Evolutionary conservation across 2,113 vertebrate genomes (phyloP).

Genomic region (Papio anubis): DNA sequence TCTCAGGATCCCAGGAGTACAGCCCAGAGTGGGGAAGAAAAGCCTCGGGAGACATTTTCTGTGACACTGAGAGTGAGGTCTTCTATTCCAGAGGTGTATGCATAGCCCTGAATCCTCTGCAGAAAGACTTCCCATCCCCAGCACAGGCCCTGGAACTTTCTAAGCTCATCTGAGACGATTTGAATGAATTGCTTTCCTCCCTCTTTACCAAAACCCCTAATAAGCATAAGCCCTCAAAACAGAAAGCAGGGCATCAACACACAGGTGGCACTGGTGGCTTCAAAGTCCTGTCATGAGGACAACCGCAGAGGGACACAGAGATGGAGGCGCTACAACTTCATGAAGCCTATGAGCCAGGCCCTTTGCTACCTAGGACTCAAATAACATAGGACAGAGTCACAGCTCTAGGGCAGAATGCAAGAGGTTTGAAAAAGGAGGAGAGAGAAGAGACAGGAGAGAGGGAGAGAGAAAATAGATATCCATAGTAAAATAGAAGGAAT

Average conservation of each 20-base stretch:
- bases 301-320: not conserved
- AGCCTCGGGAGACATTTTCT: accelerated
- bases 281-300: not conserved
- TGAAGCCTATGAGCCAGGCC: accelerated
- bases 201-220: not conserved
- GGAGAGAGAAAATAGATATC: not conserved
- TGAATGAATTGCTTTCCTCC: too few species aligned
- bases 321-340: not conserved
- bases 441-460: not conserved
- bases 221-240: not conserved
- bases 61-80: not conserved
- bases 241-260: not conserved
- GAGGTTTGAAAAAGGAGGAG: not conserved
- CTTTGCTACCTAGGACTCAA: not conserved
- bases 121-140: not conserved
- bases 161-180: not conserved
- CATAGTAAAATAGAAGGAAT: not conserved
- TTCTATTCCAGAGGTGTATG: accelerated
- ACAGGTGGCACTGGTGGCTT: not conserved
- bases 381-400: not conserved
- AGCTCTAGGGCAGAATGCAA: not conserved
- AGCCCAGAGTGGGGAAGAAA: not conserved
- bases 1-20: not conserved
- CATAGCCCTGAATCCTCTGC: not conserved
- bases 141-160: not conserved